These are phyloP conservation scores for Ptychoptera albimana DNA, from an alignment of 2,888 invertebrate genomes.

Conservation along the genomic window DNA sequence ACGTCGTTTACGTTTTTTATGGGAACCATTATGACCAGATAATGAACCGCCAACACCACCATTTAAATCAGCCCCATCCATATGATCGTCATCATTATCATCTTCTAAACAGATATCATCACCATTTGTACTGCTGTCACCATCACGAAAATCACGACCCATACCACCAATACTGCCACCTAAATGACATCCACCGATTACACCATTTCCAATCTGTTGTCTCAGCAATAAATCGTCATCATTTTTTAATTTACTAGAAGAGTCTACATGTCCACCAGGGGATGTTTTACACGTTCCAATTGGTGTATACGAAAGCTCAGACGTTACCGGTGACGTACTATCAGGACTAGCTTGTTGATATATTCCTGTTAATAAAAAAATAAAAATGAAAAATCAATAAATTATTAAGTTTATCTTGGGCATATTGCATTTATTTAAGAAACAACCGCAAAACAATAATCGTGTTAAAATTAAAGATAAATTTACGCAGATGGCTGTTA, in stretches of 20 bases:
- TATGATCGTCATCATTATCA: slow-evolving; percentile 44
- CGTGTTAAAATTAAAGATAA: too few relatives aligned
- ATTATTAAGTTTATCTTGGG: too few relatives aligned
- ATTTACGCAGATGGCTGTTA: too few relatives aligned
- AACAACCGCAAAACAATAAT: too few relatives aligned
- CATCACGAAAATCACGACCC: slow-evolving; percentile 25
- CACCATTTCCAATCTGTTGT: not conserved
- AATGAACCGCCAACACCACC: too few relatives aligned
- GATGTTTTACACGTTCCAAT: slow-evolving; percentile 26
- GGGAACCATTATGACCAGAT: slow-evolving; percentile 32
- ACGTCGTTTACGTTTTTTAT: slow-evolving; percentile 86
- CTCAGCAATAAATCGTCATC: slow-evolving; percentile 3
- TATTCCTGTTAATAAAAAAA: slow-evolving; percentile 26
- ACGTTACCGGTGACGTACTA: slow-evolving; percentile 71
- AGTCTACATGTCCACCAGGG: slow-evolving; percentile 16
- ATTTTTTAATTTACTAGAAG: slow-evolving; percentile 6
- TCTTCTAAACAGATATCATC: slow-evolving; percentile 22
- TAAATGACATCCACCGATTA: slow-evolving; percentile 10
- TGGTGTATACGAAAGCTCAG: slow-evolving; percentile 45
- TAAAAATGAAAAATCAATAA: not conserved
- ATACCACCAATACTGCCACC: slow-evolving; percentile 15
- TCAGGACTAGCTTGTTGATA: slow-evolving; percentile 68
- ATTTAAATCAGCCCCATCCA: slow-evolving; percentile 19
- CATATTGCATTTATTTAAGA: too few relatives aligned
- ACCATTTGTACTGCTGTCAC: slow-evolving; percentile 30